Percentiles rank a stretch among this genome's conserved stretches.
phyloP scores from a whole-genome alignment of 2,797 vertebrate genomes.

The Bradypus variegatus region DNA sequence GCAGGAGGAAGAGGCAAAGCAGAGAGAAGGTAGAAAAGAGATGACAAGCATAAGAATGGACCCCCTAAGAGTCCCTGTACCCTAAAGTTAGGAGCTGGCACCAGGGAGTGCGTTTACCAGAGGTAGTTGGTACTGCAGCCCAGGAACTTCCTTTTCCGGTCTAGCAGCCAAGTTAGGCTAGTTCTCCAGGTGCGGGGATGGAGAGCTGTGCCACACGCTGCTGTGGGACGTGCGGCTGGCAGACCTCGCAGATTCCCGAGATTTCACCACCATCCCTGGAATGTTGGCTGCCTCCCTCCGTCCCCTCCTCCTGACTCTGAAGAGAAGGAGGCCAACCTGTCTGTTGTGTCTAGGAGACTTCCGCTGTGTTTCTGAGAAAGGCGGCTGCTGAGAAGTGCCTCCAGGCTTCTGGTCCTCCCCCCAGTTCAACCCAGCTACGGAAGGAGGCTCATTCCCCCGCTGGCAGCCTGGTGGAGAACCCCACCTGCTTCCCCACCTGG shows the following conservation, averaged over 20 bases:
- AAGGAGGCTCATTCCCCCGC: not conserved
- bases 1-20: not conserved
- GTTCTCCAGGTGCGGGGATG: conserved; percentile 25
- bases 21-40: not conserved
- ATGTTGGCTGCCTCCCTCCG: conserved; percentile 37
- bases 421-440: not conserved
- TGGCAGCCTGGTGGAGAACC: not conserved
- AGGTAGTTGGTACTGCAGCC: not conserved
- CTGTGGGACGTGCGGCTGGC: conserved; percentile 30
- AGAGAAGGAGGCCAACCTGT: conserved; percentile 44
- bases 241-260: not conserved
- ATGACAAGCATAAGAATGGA: not conserved
- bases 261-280: conserved; percentile 47
- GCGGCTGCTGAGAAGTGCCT: conserved; percentile 9
- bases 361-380: conserved; percentile 57
- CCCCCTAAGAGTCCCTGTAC: not conserved
- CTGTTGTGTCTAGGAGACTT: conserved; percentile 61
- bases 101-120: not conserved
- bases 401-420: not conserved
- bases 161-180: not conserved
- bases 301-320: conserved; percentile 1
- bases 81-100: not conserved
- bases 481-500: not conserved
- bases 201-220: not conserved
- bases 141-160: conserved; percentile 8